These are phyloP conservation scores for Pegoplata infirma DNA, from an alignment of 2,888 invertebrate species.

Conservation along the genomic window DNA sequence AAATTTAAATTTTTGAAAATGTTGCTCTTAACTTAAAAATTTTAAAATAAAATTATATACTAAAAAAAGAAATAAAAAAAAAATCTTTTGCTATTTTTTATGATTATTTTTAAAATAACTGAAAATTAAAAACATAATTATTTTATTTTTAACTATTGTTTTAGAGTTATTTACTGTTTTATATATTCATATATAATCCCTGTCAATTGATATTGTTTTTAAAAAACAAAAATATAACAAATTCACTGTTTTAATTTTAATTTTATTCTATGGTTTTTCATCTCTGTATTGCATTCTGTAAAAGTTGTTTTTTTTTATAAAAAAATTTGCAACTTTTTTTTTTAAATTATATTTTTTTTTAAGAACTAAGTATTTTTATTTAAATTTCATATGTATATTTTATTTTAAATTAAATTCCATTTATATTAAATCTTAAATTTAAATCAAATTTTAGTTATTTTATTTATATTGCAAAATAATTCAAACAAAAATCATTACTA, in stretches of 20 bases:
- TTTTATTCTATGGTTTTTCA: slow-evolving; percentile 47
- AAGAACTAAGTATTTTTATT: slow-evolving; percentile 1
- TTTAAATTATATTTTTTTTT: slow-evolving; percentile 13
- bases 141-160: slow-evolving; percentile 51
- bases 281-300: neutral
- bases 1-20: neutral
- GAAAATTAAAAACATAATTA: slow-evolving; percentile 13
- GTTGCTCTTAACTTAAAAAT: neutral
- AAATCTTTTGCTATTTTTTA: slow-evolving; percentile 30
- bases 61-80: slow-evolving; percentile 1
- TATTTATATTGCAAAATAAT: neutral
- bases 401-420: slow-evolving; percentile 32
- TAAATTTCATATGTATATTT: slow-evolving; percentile 11
- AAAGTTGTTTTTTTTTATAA: neutral
- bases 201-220: slow-evolving; percentile 71
- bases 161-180: slow-evolving; percentile 49
- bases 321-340: neutral
- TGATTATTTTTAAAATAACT: slow-evolving; percentile 12
- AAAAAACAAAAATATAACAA: slow-evolving; percentile 63
- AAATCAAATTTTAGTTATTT: slow-evolving; percentile 30
- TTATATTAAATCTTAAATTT: slow-evolving; percentile 44
- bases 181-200: slow-evolving; percentile 70
- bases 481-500: slow-evolving; percentile 35
- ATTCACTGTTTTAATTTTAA: slow-evolving; percentile 55
- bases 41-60: neutral